A percentile compares a stretch with the other conserved stretches of the same genome.
phyloP scores from a whole-genome alignment of 2,113 vertebrate genomes.

The Danio rerio region DNA sequence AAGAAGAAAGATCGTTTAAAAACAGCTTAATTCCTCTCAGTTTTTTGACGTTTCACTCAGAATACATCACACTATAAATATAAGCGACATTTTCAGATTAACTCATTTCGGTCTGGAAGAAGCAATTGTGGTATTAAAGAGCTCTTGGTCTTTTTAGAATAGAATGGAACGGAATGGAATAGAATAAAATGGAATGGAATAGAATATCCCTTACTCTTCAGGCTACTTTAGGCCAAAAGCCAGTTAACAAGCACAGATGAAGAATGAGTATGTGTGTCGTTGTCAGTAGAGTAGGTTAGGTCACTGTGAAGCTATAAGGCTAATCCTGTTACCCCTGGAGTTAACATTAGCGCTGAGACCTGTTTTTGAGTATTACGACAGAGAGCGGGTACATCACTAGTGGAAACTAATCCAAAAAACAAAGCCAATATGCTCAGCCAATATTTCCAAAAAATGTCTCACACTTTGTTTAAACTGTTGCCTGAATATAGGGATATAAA shows the following conservation, averaged over 20 bases:
- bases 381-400: neutral
- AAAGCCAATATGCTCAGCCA: neutral
- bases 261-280: neutral
- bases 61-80: neutral
- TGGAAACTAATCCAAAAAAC: neutral
- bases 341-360: constrained; percentile 3
- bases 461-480: neutral
- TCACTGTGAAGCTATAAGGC: constrained; percentile 5
- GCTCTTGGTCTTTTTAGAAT: neutral
- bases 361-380: neutral
- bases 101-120: neutral
- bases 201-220: neutral
- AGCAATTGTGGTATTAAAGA: neutral
- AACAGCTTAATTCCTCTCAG: no score
- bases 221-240: neutral
- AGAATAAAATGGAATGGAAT: neutral
- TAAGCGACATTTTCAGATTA: neutral
- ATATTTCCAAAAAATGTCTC: neutral
- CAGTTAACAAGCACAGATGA: neutral
- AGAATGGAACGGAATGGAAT: no score
- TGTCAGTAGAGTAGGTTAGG: neutral
- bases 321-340: constrained; percentile 32
- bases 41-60: neutral
- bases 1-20: neutral
- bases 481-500: no score